These are phyloP conservation scores for Apodemus agrarius DNA, from an alignment of 2,797 vertebrate genomes.

Conservation along the genomic window DNA sequence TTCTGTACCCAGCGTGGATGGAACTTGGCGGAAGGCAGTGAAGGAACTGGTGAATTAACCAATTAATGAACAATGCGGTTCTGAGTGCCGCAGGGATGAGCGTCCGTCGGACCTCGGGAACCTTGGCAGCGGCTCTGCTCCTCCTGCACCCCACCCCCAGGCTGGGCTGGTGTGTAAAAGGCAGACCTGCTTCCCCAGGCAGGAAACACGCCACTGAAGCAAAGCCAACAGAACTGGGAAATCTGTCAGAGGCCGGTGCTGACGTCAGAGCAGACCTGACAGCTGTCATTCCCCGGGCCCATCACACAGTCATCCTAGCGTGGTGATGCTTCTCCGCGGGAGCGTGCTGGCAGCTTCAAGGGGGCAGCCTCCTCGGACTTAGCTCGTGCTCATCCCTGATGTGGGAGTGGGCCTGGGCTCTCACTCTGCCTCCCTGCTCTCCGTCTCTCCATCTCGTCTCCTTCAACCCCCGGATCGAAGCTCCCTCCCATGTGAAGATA, in stretches of 20 bases:
- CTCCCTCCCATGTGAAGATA: not conserved
- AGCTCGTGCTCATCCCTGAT: not conserved
- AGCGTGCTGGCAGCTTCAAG: not conserved
- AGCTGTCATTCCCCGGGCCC: constrained; percentile 57
- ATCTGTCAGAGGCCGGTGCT: constrained; percentile 44
- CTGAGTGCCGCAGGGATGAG: not conserved
- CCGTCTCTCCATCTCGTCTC: not conserved
- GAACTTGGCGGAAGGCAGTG: not conserved
- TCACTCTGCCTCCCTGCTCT: not conserved
- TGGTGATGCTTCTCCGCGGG: not conserved
- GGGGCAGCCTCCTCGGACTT: not conserved
- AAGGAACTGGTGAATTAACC: not conserved
- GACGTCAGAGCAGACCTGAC: constrained; percentile 53
- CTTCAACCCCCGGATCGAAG: not conserved
- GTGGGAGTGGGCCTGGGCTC: not conserved
- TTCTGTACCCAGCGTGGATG: not conserved
- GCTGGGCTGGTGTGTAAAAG: not conserved
- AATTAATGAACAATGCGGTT: not conserved
- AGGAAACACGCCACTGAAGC: not conserved
- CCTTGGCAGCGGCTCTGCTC: not conserved
- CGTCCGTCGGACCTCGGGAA: not conserved
- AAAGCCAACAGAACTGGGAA: constrained; percentile 11
- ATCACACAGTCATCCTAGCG: not conserved
- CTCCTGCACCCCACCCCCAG: rapidly evolving
- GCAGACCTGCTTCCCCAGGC: not conserved